These are phyloP conservation scores for Holothuria scabra DNA, from an alignment of 53 echinoderm and acorn worm genomes.

Conservation along the genomic window DNA sequence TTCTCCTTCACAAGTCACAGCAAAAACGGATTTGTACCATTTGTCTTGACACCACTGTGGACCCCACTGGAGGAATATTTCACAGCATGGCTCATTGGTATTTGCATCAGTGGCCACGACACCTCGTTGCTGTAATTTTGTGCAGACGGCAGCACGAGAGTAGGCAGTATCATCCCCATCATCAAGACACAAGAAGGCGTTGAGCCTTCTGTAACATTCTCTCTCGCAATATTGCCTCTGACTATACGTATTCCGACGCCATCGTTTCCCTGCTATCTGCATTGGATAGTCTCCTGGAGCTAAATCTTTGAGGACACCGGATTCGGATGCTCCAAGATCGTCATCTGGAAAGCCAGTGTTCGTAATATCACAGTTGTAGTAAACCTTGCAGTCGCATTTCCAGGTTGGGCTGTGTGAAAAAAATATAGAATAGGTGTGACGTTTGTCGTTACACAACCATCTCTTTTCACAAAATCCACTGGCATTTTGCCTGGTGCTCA, in stretches of 20 bases:
- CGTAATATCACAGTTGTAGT: background rate
- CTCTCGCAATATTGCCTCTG: constrained; percentile 15
- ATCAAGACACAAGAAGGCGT: constrained; percentile 32
- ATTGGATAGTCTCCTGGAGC: constrained; percentile 11
- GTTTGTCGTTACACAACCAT: too few relatives aligned
- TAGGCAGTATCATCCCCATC: background rate
- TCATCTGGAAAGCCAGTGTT: background rate
- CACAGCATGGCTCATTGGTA: constrained; percentile 14
- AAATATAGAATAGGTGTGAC: too few relatives aligned
- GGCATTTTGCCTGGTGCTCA: too few relatives aligned
- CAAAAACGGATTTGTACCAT: constrained; percentile 2
- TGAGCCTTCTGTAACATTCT: background rate
- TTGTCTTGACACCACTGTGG: background rate
- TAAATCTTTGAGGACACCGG: constrained; percentile 16
- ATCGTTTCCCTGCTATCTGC: constrained; percentile 11
- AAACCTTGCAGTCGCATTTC: too few relatives aligned
- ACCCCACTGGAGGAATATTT: too few relatives aligned
- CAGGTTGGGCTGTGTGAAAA: too few relatives aligned
- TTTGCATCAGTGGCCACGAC: too few relatives aligned
- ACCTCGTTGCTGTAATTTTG: background rate
- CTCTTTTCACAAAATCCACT: too few relatives aligned
- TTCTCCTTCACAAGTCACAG: too few relatives aligned
- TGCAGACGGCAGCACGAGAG: background rate
- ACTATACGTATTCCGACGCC: background rate
- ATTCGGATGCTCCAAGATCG: background rate